These are phyloP conservation scores for Antennarius maculatus DNA, from an alignment of 2,797 vertebrate species.

Conservation along the genomic window DNA sequence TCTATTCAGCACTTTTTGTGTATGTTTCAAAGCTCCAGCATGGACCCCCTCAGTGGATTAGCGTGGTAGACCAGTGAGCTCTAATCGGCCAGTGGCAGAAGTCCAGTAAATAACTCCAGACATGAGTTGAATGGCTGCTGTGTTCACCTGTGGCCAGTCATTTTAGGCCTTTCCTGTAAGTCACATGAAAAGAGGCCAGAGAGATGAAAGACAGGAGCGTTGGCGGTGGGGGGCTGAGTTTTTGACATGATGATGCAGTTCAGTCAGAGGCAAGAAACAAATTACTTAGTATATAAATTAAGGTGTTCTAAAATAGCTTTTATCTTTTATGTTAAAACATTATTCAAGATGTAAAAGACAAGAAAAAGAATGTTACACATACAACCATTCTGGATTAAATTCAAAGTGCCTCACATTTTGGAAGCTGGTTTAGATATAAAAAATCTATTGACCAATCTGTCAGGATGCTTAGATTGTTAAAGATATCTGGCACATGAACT, in stretches of 20 bases:
- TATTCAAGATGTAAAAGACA: not conserved
- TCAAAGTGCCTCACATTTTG: not conserved
- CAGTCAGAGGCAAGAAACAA: not conserved
- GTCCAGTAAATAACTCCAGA: conserved; percentile 62
- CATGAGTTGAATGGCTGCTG: conserved; percentile 58
- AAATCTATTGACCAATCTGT: too few relatives aligned
- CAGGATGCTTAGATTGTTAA: too few relatives aligned
- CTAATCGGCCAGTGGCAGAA: conserved; percentile 56
- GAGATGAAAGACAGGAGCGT: conserved; percentile 29
- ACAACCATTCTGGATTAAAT: not conserved
- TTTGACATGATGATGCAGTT: not conserved
- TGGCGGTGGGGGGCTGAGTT: not conserved
- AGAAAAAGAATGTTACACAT: not conserved
- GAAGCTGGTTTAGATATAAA: too few relatives aligned
- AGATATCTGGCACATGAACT: not conserved
- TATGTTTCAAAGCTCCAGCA: conserved; percentile 22
- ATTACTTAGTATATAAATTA: not conserved
- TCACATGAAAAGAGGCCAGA: conserved; percentile 23
- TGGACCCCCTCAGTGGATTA: conserved; percentile 35
- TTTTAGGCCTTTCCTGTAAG: conserved; percentile 26
- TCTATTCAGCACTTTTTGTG: conserved; percentile 15
- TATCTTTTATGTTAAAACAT: not conserved
- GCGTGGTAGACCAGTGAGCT: conserved; percentile 38
- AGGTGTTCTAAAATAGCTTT: not conserved
- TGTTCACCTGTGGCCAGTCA: conserved; percentile 57